Evolutionary conservation across 2,888 invertebrate genomes (phyloP).

Genomic region (Hipparchia semele): DNA sequence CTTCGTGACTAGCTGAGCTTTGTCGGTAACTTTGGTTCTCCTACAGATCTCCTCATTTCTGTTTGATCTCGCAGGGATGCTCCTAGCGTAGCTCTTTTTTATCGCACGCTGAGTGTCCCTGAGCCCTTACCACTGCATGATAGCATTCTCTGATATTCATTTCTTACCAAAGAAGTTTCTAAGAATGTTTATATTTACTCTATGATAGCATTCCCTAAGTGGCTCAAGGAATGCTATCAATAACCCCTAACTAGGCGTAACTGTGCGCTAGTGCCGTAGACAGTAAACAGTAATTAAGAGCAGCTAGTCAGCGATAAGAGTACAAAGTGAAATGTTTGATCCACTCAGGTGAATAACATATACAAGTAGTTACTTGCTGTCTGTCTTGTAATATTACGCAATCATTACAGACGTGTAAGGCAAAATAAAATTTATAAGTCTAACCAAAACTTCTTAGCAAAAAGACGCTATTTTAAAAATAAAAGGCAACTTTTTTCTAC

Average conservation of each 20-base stretch:
- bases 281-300: conserved; percentile 8
- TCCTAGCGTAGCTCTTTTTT: too few relatives aligned
- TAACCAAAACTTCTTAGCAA: too few relatives aligned
- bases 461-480: too few relatives aligned
- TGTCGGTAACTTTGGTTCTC: too few relatives aligned
- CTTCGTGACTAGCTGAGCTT: too few relatives aligned
- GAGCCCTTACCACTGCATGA: too few relatives aligned
- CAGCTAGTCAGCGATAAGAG: not conserved
- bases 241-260: not conserved
- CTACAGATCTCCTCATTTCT: too few relatives aligned
- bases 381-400: conserved; percentile 38
- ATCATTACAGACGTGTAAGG: not conserved
- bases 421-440: not conserved
- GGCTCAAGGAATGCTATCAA: not conserved
- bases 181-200: not conserved
- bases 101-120: too few relatives aligned
- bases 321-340: not conserved
- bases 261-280: not conserved
- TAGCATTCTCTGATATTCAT: not conserved
- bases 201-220: too few relatives aligned
- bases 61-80: too few relatives aligned
- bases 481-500: not conserved
- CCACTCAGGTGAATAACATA: not conserved
- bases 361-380: conserved; percentile 38
- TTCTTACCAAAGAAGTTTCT: not conserved